Conservation (phyloP, 2,113 vertebrate species). For the rat (Rattus norvegicus) region DNA sequence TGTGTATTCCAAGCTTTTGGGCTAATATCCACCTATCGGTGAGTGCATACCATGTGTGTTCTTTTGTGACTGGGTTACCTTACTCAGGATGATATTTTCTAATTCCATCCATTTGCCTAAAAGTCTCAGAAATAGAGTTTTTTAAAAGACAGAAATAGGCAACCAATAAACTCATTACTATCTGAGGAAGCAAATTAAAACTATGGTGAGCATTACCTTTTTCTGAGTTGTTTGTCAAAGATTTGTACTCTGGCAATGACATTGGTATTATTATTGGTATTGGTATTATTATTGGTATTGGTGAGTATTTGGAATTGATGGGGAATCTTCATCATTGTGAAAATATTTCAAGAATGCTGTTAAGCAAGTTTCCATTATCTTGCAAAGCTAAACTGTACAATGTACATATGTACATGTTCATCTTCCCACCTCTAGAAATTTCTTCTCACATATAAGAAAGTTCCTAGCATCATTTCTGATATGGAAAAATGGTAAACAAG, state of each 20-base stretch:
- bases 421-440: neutral
- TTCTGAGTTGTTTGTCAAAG: conserved; percentile 16
- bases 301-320: neutral
- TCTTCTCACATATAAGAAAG: neutral
- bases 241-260: neutral
- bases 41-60: no score
- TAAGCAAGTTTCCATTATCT: neutral
- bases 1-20: no score
- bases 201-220: neutral
- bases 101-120: no score
- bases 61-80: no score
- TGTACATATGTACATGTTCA: neutral
- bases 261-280: neutral
- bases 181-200: conserved; percentile 3
- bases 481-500: neutral
- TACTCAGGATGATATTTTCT: no score
- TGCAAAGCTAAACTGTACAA: neutral
- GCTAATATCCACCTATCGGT: no score
- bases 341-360: neutral
- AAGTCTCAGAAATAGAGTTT: neutral
- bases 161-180: neutral
- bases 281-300: neutral
- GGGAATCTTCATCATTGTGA: neutral
- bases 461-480: neutral
- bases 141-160: neutral